phyloP scores from a whole-genome alignment of 2,888 invertebrate genomes.

The Cybosia mesomella region DNA sequence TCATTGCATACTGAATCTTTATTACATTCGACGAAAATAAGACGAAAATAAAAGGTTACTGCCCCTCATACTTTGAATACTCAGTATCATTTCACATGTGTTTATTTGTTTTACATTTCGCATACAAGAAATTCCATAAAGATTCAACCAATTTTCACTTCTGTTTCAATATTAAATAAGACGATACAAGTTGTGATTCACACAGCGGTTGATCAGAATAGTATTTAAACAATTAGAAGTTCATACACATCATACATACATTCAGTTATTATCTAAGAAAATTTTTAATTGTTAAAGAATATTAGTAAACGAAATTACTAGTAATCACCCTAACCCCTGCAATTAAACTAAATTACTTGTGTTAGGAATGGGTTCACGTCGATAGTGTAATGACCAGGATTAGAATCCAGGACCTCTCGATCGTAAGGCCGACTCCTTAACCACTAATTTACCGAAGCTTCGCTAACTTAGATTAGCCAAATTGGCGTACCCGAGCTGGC shows the following conservation, averaged over 20 bases:
- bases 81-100: neutral
- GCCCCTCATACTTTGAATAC: slow-evolving; percentile 2
- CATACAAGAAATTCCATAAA: neutral
- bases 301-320: too few species aligned
- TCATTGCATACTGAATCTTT: neutral
- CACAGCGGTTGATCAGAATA: neutral
- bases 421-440: too few species aligned
- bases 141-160: neutral
- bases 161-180: neutral
- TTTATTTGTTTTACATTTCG: slow-evolving; percentile 6
- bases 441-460: too few species aligned
- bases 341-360: too few species aligned
- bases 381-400: too few species aligned
- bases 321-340: too few species aligned
- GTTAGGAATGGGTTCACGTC: too few species aligned
- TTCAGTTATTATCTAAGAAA: slow-evolving; percentile 1
- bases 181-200: slow-evolving; percentile 5
- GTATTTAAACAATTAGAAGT: neutral
- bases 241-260: slow-evolving; percentile 4
- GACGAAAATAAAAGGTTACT: neutral
- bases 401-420: too few species aligned
- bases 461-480: too few species aligned
- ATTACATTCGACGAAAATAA: neutral
- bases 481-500: too few species aligned
- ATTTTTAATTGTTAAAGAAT: neutral